Evolutionary conservation across 2,113 vertebrate species (phyloP), one percentile per base, ranked within the genome.

Genomic region (Labeo catla): DNA sequence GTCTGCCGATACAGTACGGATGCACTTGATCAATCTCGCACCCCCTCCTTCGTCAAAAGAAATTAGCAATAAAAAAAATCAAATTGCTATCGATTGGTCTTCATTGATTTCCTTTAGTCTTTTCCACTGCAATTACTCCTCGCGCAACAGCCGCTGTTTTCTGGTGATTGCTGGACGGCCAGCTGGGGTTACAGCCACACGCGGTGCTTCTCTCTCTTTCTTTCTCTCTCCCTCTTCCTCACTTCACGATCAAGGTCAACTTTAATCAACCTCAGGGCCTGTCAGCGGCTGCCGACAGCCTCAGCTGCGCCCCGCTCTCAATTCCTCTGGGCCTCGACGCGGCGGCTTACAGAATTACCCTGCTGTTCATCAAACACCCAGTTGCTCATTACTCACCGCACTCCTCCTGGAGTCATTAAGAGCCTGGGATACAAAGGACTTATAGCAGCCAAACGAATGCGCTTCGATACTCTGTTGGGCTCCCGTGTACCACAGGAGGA

Each of bases 11-110:
- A 91, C 87, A 88, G 52, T 83, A 80, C 45, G 47, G 91, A 47
- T 70, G 81, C 84, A 50, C 86, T 89, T 92, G 91, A 93, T 93
- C 91, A 90, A 91, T 91, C 86, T 86, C 90, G 89, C 54, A 59
- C 54, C 84, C 87, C 43, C 15, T 86, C 93, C 83, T 76, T 91
- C 89, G 92, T 43, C 52, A 86, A 91, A 85, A 91, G 91, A 87
- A 89, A 93, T 93, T 84, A 93, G 91, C 85, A 85, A 92, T 93
- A 83, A 78, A 90, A 93, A 92, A 93, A 94, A 93, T 93, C 90
- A 88, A 93, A 93, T 87, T 1, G 47, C 19, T 84, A 93, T 94
- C 72, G 92, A 95, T 92, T 83, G 57, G 70, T 73, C 54, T 88
- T 88, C 89, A 95, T 93, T 91, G 91, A 92, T 94, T 93, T 88